Evolutionary conservation across 2,797 vertebrate species (phyloP).

Genomic region (Rhinogobio ventralis): DNA sequence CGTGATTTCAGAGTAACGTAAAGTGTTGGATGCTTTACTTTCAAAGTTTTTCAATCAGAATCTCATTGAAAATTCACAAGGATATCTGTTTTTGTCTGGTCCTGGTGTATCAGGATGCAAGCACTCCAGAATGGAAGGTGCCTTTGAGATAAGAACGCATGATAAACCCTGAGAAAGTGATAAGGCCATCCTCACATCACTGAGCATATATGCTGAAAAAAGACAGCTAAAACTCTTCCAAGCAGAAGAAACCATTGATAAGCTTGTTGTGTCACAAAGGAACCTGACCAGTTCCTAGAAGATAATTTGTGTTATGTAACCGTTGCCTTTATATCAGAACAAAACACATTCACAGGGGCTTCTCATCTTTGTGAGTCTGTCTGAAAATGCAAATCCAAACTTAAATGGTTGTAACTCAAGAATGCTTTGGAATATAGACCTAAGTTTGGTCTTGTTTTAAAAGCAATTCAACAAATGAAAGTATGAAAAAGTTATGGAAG

Average conservation of each 20-base stretch:
- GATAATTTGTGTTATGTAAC: conserved; percentile 20
- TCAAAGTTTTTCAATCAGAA: neutral
- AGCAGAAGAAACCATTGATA: conserved; percentile 19
- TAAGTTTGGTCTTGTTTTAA: too few relatives aligned
- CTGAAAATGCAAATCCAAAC: neutral
- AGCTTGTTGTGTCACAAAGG: conserved; percentile 17
- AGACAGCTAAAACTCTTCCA: neutral
- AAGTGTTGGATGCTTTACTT: neutral
- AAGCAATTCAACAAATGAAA: too few relatives aligned
- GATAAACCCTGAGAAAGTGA: conserved; percentile 39
- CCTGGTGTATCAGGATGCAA: neutral
- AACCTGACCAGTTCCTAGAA: conserved; percentile 6
- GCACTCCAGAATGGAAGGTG: conserved; percentile 24
- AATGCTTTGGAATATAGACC: too few relatives aligned
- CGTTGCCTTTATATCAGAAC: neutral
- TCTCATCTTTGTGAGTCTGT: conserved; percentile 3
- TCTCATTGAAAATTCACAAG: conserved; percentile 9
- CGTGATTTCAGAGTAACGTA: neutral
- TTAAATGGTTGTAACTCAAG: too few relatives aligned
- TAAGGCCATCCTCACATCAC: conserved; percentile 32
- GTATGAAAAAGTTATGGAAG: too few relatives aligned
- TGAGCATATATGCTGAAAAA: conserved; percentile 5
- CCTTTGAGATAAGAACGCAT: conserved; percentile 39
- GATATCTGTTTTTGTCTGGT: neutral
- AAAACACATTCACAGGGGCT: neutral